These are phyloP conservation scores for Acanthurus tractus DNA, from an alignment of 2,797 vertebrate genomes.

Conservation along the genomic window DNA sequence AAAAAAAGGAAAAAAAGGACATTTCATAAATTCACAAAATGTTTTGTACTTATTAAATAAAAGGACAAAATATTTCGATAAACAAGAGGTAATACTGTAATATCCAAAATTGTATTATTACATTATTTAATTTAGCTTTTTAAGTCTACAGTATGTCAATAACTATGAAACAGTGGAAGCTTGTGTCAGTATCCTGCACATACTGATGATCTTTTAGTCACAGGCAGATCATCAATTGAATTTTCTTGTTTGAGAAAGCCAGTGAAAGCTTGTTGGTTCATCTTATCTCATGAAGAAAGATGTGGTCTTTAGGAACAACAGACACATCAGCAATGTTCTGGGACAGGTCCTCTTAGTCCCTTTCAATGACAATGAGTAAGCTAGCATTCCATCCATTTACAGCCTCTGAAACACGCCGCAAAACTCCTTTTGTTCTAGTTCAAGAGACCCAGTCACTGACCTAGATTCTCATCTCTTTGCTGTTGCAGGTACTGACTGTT, in stretches of 20 bases:
- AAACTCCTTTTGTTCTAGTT: not conserved
- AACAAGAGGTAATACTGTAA: no score
- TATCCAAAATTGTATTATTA: no score
- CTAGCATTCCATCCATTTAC: not conserved
- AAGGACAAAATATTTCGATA: no score
- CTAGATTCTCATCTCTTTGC: slow-evolving; percentile 32
- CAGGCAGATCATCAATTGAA: not conserved
- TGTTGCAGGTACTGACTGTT: not conserved
- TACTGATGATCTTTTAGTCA: not conserved
- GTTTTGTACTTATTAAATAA: no score
- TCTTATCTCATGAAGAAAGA: not conserved
- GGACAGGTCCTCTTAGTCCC: not conserved
- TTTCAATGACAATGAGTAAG: not conserved
- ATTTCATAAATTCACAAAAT: no score
- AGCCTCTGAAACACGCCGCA: not conserved
- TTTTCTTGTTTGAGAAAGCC: not conserved
- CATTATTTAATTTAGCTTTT: no score
- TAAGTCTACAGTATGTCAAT: no score
- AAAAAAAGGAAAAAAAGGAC: no score
- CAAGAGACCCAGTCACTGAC: slow-evolving; percentile 36
- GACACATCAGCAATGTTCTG: not conserved
- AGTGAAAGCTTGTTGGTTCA: no score
- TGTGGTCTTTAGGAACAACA: not conserved
- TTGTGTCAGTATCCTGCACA: no score
- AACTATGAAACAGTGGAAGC: no score